These are phyloP conservation scores for Notodonta dromedarius DNA, from an alignment of 2,888 invertebrate genomes.

Conservation along the genomic window DNA sequence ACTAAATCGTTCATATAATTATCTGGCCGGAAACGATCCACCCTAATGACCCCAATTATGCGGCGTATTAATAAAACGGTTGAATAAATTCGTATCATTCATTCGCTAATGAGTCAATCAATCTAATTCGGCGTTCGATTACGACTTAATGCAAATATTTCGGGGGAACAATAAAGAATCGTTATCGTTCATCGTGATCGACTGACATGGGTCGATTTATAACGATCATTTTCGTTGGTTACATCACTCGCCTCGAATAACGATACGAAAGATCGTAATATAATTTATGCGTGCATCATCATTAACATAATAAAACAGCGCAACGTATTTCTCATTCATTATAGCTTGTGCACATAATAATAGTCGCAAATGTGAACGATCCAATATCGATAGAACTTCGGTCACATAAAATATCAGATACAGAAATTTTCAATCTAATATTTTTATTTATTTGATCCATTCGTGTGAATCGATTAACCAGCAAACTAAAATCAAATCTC, in stretches of 20 bases:
- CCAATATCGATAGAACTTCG: neutral
- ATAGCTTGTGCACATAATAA: neutral
- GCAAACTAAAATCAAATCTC: conserved; percentile 29
- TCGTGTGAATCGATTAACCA: conserved; percentile 27
- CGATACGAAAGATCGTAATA: conserved; percentile 37
- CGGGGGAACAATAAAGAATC: conserved; percentile 32
- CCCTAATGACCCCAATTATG: conserved; percentile 27
- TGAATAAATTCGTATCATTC: conserved; percentile 25
- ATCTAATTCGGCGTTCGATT: conserved; percentile 32
- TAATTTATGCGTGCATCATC: conserved; percentile 46
- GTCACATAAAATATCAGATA: neutral
- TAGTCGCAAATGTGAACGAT: neutral
- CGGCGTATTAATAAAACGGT: conserved; percentile 25
- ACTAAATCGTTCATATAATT: conserved; percentile 25
- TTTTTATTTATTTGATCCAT: conserved; percentile 2
- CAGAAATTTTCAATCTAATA: neutral
- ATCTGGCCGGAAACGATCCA: conserved; percentile 20
- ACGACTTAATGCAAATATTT: conserved; percentile 29
- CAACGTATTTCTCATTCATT: conserved; percentile 1
- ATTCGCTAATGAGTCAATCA: conserved; percentile 37
- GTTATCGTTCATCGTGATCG: conserved; percentile 26
- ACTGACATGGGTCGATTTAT: conserved; percentile 31
- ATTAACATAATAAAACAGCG: conserved; percentile 34
- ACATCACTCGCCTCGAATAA: conserved; percentile 56
- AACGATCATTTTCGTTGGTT: conserved; percentile 30